Conservation (phyloP, 2,113 vertebrate genomes). For the Sinocyclocheilus rhinocerous region DNA sequence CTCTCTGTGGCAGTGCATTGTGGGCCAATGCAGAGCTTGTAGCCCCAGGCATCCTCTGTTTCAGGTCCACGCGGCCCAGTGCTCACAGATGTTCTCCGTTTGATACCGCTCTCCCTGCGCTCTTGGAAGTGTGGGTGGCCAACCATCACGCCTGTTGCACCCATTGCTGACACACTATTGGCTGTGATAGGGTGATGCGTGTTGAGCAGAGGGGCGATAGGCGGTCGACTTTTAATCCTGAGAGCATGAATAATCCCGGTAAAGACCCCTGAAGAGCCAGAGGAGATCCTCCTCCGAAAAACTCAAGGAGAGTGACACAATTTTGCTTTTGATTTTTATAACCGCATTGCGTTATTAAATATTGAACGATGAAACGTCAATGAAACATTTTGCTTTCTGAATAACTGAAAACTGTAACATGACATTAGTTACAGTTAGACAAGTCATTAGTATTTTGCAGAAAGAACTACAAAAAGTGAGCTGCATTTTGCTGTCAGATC, state of each 20-base stretch:
- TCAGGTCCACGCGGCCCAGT: slow-evolving; percentile 78
- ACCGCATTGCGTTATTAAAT: neutral
- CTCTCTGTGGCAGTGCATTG: slow-evolving; percentile 66
- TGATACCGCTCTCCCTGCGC: slow-evolving; percentile 75
- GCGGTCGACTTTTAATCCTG: slow-evolving; percentile 73
- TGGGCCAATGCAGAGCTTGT: slow-evolving; percentile 73
- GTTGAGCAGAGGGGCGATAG: slow-evolving; percentile 64
- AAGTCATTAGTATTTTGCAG: neutral
- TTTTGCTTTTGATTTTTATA: neutral
- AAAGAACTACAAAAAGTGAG: neutral
- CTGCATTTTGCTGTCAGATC: too few species aligned
- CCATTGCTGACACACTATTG: slow-evolving; percentile 67
- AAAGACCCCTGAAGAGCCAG: slow-evolving; percentile 75
- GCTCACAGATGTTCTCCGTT: slow-evolving; percentile 82
- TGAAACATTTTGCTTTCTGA: neutral
- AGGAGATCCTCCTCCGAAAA: slow-evolving; percentile 37
- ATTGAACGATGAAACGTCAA: neutral
- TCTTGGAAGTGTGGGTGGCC: slow-evolving; percentile 75
- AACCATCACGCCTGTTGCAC: slow-evolving; percentile 74
- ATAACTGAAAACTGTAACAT: neutral
- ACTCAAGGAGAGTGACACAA: neutral
- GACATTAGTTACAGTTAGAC: too few species aligned
- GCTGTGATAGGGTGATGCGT: slow-evolving; percentile 64
- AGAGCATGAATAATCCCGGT: slow-evolving; percentile 77
- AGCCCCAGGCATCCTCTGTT: slow-evolving; percentile 76